Evolutionary conservation across 1,140 invertebrate species (phyloP).

Genomic region (Meloidogyne exigua): DNA sequence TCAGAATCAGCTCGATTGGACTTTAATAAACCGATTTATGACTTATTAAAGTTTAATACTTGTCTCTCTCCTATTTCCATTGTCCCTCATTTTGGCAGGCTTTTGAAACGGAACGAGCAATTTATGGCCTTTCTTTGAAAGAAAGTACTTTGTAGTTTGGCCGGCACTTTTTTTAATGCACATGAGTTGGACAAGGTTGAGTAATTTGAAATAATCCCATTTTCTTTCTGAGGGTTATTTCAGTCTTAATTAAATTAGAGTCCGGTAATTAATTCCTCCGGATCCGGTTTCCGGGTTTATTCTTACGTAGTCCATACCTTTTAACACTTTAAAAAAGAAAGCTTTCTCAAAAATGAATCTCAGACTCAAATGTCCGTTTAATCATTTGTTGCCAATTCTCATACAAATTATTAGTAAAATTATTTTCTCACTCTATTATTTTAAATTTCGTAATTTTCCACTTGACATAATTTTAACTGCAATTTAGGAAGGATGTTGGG

Average conservation of each 20-base stretch:
- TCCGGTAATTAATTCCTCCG: too few relatives aligned
- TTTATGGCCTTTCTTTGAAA: neutral
- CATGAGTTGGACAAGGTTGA: neutral
- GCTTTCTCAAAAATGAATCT: neutral
- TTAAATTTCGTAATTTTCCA: neutral
- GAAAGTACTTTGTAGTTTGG: neutral
- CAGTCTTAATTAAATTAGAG: neutral
- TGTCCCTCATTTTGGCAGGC: neutral
- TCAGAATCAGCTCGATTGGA: neutral
- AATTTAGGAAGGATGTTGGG: neutral
- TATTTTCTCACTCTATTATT: neutral
- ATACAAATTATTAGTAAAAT: neutral
- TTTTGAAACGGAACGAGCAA: neutral
- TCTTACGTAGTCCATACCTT: too few relatives aligned
- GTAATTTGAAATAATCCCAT: neutral
- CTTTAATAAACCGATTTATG: neutral
- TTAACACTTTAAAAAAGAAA: too few relatives aligned
- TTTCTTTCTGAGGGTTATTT: neutral
- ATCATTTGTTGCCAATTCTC: neutral
- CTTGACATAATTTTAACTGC: neutral
- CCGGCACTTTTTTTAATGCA: neutral
- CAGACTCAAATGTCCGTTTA: neutral
- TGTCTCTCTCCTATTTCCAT: neutral
- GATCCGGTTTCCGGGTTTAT: too few relatives aligned
- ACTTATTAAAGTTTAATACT: neutral